Percentiles rank a stretch among this genome's conserved stretches.
Evolutionary conservation across 2,888 invertebrate species (phyloP).

Genomic region (Platycheirus rosarum): DNA sequence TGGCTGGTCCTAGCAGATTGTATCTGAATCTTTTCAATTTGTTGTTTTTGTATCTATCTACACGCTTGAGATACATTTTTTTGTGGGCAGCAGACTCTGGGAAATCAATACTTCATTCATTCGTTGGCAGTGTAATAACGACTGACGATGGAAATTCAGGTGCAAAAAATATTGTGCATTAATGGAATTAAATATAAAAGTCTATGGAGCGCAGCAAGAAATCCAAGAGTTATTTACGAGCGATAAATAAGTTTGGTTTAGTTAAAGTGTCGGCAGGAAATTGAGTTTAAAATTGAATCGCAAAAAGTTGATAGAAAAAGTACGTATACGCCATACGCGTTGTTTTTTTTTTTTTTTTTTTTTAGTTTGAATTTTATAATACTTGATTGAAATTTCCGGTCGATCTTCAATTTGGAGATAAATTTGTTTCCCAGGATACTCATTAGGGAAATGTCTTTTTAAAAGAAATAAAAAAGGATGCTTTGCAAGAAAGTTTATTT

Average conservation of each 20-base stretch:
- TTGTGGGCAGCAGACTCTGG: neutral
- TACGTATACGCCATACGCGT: conserved; percentile 50
- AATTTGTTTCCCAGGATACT: conserved; percentile 2
- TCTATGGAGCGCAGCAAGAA: neutral
- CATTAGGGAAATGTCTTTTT: conserved; percentile 9
- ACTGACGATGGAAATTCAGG: conserved; percentile 6
- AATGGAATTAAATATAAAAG: conserved; percentile 8
- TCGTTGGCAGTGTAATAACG: neutral
- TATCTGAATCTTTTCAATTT: conserved; percentile 11
- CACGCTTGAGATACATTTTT: conserved; percentile 30
- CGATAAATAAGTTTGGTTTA: neutral
- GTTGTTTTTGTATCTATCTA: neutral
- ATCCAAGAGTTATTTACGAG: neutral
- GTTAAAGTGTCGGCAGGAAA: neutral
- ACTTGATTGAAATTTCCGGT: conserved; percentile 3
- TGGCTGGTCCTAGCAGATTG: neutral
- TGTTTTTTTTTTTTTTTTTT: neutral
- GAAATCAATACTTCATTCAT: conserved; percentile 24
- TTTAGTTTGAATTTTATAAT: neutral
- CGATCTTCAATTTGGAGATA: too few species aligned
- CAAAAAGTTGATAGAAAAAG: conserved; percentile 17
- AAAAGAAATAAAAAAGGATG: conserved; percentile 3
- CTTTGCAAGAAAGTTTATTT: neutral
- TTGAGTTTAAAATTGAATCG: conserved; percentile 1
- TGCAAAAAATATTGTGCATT: conserved; percentile 12